Evolutionary conservation across 2,888 invertebrate species (phyloP).

Genomic region (Habroteleia sp.): DNA sequence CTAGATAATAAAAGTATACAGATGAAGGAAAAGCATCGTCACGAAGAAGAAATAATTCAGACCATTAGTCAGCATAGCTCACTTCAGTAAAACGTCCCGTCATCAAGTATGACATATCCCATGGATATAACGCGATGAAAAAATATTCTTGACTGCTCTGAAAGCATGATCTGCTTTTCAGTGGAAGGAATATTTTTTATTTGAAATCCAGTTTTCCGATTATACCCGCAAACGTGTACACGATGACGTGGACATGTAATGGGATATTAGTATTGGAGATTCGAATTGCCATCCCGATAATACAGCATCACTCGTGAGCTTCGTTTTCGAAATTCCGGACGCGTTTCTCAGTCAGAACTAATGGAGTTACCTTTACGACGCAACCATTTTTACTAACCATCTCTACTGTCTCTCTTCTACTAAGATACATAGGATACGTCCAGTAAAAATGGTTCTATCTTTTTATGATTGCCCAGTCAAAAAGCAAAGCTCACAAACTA

Average conservation of each 20-base stretch:
- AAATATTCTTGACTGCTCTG: constrained; percentile 32
- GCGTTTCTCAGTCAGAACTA: constrained; percentile 35
- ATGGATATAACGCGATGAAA: constrained; percentile 31
- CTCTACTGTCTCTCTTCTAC: neutral
- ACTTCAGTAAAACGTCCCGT: constrained; percentile 41
- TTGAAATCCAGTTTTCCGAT: constrained; percentile 28
- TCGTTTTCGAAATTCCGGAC: constrained; percentile 39
- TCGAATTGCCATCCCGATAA: constrained; percentile 31
- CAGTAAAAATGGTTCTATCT: constrained; percentile 5
- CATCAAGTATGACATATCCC: constrained; percentile 53
- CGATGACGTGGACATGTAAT: constrained; percentile 5
- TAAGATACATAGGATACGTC: constrained; percentile 4
- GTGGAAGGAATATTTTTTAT: constrained; percentile 24
- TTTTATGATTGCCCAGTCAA: constrained; percentile 1
- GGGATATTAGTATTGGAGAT: constrained; percentile 27
- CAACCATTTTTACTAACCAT: constrained; percentile 17
- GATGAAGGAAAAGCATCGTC: constrained; percentile 39
- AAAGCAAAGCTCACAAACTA: constrained; percentile 14
- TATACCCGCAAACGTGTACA: constrained; percentile 26
- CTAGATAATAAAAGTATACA: constrained; percentile 15
- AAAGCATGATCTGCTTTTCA: constrained; percentile 1
- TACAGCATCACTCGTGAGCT: constrained; percentile 11
- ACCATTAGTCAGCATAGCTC: constrained; percentile 58
- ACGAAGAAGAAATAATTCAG: constrained; percentile 51
- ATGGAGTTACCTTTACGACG: constrained; percentile 43